phyloP scores from a whole-genome alignment of 2,888 invertebrate species.

The Pseudococcus jackbeardsleyi region DNA sequence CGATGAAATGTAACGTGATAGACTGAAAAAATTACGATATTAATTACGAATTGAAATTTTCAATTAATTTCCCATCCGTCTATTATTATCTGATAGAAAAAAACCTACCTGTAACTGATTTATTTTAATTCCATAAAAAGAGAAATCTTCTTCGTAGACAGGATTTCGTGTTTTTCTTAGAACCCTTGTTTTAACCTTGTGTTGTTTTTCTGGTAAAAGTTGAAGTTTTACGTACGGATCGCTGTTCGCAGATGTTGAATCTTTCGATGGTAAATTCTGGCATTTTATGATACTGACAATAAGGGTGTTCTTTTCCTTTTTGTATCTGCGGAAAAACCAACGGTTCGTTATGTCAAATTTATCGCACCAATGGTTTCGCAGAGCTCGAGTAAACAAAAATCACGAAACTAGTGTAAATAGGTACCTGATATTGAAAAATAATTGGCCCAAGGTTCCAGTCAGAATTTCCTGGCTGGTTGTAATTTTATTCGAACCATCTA shows the following conservation, averaged over 20 bases:
- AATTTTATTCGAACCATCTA: constrained; percentile 43
- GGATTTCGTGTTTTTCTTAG: constrained; percentile 96
- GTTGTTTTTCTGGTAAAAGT: constrained; percentile 96
- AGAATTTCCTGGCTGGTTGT: constrained; percentile 62
- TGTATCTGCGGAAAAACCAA: constrained; percentile 76
- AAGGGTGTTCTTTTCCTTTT: constrained; percentile 89
- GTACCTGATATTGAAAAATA: constrained; percentile 61
- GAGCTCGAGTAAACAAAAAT: neutral
- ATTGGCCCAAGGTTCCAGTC: constrained; percentile 58
- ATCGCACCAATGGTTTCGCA: neutral
- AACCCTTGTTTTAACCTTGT: constrained; percentile 96
- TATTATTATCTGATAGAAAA: neutral
- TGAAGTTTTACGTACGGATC: constrained; percentile 99
- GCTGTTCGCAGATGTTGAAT: constrained; percentile 83
- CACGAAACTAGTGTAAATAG: neutral
- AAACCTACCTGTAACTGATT: constrained; percentile 79
- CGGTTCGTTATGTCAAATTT: neutral
- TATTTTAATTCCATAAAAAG: constrained; percentile 93
- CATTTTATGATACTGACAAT: constrained; percentile 94
- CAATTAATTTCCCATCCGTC: neutral
- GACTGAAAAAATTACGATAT: constrained; percentile 71
- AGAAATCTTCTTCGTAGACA: constrained; percentile 98
- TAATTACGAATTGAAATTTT: neutral
- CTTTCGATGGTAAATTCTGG: constrained; percentile 87
- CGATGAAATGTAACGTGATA: constrained; percentile 93